These are phyloP conservation scores for Hemibagrus guttatus DNA, from an alignment of 2,797 vertebrate species.

Conservation along the genomic window DNA sequence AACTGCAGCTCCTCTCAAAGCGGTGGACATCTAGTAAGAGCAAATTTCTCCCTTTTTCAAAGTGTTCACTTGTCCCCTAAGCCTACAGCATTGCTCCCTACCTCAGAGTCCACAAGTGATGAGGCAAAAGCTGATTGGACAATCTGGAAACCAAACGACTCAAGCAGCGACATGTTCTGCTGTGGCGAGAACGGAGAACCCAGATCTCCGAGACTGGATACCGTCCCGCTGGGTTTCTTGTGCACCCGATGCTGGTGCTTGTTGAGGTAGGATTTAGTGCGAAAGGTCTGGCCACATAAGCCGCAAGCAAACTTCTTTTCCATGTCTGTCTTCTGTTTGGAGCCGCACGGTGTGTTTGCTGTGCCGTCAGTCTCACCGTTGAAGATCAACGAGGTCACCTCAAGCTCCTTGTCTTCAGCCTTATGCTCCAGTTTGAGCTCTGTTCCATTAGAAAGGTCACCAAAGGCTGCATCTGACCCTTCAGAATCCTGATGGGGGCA, in stretches of 20 bases:
- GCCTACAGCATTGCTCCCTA: constrained; percentile 88
- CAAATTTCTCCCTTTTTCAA: background rate
- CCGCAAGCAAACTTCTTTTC: constrained; percentile 95
- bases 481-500: constrained; percentile 97
- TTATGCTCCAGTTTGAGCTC: constrained; percentile 94
- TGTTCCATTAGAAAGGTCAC: constrained; percentile 89
- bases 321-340: constrained; percentile 86
- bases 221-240: constrained; percentile 76
- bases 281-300: constrained; percentile 96
- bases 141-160: constrained; percentile 99
- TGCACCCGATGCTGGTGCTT: constrained; percentile 99
- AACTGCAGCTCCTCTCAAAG: constrained; percentile 38
- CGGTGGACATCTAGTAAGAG: constrained; percentile 24
- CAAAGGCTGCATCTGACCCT: constrained; percentile 90
- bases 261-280: constrained; percentile 99
- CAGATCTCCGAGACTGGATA: constrained; percentile 80
- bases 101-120: constrained; percentile 92
- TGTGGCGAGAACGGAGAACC: constrained; percentile 94
- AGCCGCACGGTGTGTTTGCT: constrained; percentile 79
- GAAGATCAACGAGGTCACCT: constrained; percentile 70
- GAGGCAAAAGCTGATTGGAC: constrained; percentile 98
- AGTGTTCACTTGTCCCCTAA: constrained; percentile 88
- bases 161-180: constrained; percentile 99
- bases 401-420: constrained; percentile 68
- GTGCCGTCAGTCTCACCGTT: constrained; percentile 67